Conservation (phyloP, 2,797 vertebrate species). For the Psittacula derbiana region DNA sequence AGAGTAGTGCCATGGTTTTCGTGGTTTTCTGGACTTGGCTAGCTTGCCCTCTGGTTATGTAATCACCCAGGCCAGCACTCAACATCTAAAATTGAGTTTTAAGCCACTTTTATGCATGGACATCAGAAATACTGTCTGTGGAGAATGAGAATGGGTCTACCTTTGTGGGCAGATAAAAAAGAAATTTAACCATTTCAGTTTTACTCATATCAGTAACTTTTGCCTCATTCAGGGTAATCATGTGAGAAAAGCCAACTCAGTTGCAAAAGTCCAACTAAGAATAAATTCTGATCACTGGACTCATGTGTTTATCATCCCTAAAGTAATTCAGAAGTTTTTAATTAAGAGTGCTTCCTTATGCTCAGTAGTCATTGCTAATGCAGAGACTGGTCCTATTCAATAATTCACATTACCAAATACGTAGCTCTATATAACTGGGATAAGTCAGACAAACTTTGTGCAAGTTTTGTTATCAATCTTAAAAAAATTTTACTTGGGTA, state of each 20-base stretch:
- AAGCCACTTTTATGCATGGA: background rate
- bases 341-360: background rate
- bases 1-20: fast-evolving
- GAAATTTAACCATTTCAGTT: background rate
- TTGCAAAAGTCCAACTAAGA: background rate
- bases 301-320: background rate
- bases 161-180: background rate
- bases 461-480: background rate
- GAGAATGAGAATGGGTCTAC: background rate
- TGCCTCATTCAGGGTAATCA: background rate
- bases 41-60: background rate
- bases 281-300: background rate
- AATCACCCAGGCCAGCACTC: background rate
- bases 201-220: background rate
- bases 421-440: background rate
- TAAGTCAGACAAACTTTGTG: background rate
- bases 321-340: background rate
- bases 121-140: background rate
- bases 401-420: background rate
- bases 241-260: background rate
- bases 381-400: background rate
- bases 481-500: background rate
- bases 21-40: background rate
- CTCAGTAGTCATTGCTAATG: background rate
- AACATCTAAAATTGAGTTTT: background rate